Evolutionary conservation across 2,113 vertebrate genomes (phyloP), one percentile per base, ranked within the genome.

Genomic region (Bubalus kerabau): DNA sequence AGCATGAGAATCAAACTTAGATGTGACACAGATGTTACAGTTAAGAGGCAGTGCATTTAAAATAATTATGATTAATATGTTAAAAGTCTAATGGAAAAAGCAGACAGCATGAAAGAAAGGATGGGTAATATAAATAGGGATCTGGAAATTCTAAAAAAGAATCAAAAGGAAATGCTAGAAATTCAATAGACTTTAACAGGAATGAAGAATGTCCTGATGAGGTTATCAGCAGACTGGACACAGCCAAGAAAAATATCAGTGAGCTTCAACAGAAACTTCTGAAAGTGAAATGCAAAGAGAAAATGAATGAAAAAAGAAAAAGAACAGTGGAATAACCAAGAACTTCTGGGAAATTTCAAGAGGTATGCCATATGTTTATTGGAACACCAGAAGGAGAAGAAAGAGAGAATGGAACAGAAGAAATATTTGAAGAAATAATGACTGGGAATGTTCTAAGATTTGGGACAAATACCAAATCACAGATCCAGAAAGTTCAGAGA

Each of bases 11-110:
- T 82, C 71, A 96, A 76, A 85, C 64, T 93, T 26, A 94, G 85
- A 95, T 95, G 93, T 64, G 84, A 87, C n/a, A 87, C 96, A 97
- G 91, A 92, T 94, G 76, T 84, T 46, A 30, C 60, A 87, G 84
- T 96, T 96, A 91, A 81, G 74, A 94, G 88, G 83, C 24, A 30
- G 30, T 82, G 24, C 40, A 62, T 60, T 40, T 95, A 97, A 78
- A 96, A 92, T 67, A 94, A 54, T 59, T 81, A 36, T 94, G 54
- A 92, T 82, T 90, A 94, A 94, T 90, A 74, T 82, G 64, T 59
- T 95, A 81, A 95, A 74, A 52, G 87, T n/a, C n/a, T 90, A 94
- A 87, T 54, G 52, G 80, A 56, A 91, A 97, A 92, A 95, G 40
- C 71, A 96, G 83, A 90, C 43, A 87, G 14, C 36, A 91, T 90